A percentile compares a stretch with the other conserved stretches of the same genome.
Evolutionary conservation across 2,113 vertebrate species (phyloP).

Genomic region (Chionis minor): DNA sequence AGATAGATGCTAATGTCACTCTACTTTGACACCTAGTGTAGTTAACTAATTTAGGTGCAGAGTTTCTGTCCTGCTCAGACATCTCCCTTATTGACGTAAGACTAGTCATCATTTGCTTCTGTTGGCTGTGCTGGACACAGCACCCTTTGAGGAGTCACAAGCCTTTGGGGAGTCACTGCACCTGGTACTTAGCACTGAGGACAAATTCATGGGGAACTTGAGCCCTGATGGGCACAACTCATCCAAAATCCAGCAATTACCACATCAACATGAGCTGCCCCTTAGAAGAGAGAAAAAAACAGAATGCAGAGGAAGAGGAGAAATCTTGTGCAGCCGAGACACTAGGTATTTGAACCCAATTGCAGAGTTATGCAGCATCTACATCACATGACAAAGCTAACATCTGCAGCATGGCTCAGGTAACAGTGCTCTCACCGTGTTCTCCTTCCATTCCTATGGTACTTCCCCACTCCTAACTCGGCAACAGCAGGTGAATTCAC

Average conservation of each 20-base stretch:
- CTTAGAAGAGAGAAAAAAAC: neutral
- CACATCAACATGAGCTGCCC: neutral
- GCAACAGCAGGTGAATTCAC: neutral
- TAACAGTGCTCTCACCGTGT: neutral
- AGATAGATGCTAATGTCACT: neutral
- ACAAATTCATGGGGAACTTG: neutral
- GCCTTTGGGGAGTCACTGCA: neutral
- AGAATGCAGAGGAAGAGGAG: neutral
- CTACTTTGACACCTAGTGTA: neutral
- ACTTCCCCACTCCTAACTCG: neutral
- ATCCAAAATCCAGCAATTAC: neutral
- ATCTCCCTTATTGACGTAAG: neutral
- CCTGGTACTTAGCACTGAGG: fast-evolving
- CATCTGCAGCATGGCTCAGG: neutral
- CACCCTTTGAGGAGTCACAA: neutral
- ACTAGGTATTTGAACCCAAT: neutral
- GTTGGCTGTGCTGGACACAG: neutral
- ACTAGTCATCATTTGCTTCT: neutral
- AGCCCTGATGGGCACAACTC: neutral
- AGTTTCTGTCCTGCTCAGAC: neutral
- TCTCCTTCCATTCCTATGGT: neutral
- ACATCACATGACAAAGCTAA: neutral
- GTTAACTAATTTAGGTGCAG: neutral
- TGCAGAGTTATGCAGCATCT: neutral
- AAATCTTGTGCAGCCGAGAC: neutral